A percentile compares a stretch with the other conserved stretches of the same genome.
These are phyloP conservation scores for Zelostemma sp. DNA, from an alignment of 1,140 invertebrate species.

Conservation along the genomic window DNA sequence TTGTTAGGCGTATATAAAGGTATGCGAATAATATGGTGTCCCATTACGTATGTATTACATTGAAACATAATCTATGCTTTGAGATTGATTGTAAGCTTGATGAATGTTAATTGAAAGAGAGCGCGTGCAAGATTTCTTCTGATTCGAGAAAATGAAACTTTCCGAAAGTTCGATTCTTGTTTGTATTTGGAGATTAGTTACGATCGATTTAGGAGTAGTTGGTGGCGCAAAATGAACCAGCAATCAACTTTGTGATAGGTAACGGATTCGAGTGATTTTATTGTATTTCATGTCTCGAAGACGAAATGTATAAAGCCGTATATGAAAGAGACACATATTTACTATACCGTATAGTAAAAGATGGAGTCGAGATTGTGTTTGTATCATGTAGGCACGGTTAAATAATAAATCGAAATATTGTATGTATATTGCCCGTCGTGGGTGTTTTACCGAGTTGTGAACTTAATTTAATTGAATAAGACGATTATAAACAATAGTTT, in stretches of 20 bases:
- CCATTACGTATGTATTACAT: slow-evolving; percentile 65
- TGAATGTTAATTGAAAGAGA: slow-evolving; percentile 42
- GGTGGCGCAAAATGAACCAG: slow-evolving; percentile 56
- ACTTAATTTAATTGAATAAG: slow-evolving; percentile 31
- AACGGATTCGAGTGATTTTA: slow-evolving; percentile 50
- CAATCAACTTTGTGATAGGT: slow-evolving; percentile 68
- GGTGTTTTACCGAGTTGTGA: slow-evolving; percentile 35
- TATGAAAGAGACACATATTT: slow-evolving; percentile 55
- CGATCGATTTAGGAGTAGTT: too few species aligned
- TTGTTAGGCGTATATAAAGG: too few species aligned
- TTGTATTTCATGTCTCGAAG: slow-evolving; percentile 23
- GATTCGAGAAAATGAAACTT: too few species aligned
- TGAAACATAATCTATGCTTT: slow-evolving; percentile 56
- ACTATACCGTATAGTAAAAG: too few species aligned
- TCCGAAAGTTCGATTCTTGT: too few species aligned
- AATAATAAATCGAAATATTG: slow-evolving; percentile 68
- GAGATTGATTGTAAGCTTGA: slow-evolving; percentile 54
- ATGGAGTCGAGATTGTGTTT: slow-evolving; percentile 61
- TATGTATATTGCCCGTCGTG: slow-evolving; percentile 38
- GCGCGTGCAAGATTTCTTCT: slow-evolving; percentile 52
- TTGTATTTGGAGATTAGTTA: too few species aligned
- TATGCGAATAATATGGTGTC: slow-evolving; percentile 63
- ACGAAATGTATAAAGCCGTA: slow-evolving; percentile 52
- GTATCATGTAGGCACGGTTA: slow-evolving; percentile 66
- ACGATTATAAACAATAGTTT: slow-evolving; percentile 43